Evolutionary conservation across 2,113 vertebrate species (phyloP), one percentile per base, ranked within the genome.

Genomic region (Argyrosomus japonicus): DNA sequence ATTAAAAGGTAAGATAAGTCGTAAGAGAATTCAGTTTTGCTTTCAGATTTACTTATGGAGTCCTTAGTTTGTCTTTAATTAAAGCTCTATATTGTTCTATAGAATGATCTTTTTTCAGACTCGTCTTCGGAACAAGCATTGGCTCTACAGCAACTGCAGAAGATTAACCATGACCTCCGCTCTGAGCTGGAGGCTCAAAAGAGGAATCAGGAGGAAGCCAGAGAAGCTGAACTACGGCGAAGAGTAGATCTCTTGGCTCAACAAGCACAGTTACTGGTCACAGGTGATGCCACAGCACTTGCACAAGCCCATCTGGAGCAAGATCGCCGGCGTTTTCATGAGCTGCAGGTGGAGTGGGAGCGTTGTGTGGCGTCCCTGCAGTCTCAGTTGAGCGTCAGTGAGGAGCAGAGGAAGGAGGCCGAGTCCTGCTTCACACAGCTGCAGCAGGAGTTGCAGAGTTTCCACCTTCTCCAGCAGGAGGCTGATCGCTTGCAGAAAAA

Each of bases 101-200:
- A 98, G 97, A 96, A 95, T 8, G 70, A 83, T 21, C 60, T 45
- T 89, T 64, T 29, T 84, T 95, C 96, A 93, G 94, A 57, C 51
- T 54, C 94, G 63, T 93, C 96, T 89, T 71, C 94, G 51, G 95
- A 96, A 51, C 94, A 95, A 67, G 92, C 95, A 43, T 92, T 94
- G 75, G 93, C 95, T 80, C 94, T 96, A 92, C 95, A 96, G 91
- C 96, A 75, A 82, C 96, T 97, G 86, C 96, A 97, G 89, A 97
- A 95, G 95, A 94, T 96, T 81, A 98, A 97, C 88, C 95, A 94
- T 75, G 96, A 98, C 32, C 96, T 97, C 77, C 95, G 94, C 82
- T 92, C 64, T 1, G 96, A 98, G 90, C 91, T 98, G 85, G 97
- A 97, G 92, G 93, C 94, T 67, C 96, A 96, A 68, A 96, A 94